Percentiles rank a stretch among this genome's conserved stretches.
Evolutionary conservation across 2,797 vertebrate genomes (phyloP).

Genomic region (Heterohyrax brucei): DNA sequence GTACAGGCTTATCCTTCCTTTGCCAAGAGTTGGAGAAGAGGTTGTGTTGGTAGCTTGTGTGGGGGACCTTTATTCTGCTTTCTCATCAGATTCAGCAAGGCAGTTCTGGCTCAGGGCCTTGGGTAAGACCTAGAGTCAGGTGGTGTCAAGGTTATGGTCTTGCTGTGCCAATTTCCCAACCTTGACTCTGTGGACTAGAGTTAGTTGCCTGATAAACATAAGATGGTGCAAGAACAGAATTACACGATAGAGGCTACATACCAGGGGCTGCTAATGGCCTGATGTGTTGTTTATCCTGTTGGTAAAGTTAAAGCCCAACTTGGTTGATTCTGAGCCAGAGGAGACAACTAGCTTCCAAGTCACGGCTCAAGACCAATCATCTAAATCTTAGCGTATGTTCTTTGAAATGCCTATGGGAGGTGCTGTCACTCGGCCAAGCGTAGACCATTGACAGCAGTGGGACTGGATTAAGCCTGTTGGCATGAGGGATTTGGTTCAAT

Average conservation of each 20-base stretch:
- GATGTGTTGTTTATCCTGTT: neutral
- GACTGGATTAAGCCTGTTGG: neutral
- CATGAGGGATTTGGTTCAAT: neutral
- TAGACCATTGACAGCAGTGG: neutral
- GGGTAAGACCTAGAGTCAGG: neutral
- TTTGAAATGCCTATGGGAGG: neutral
- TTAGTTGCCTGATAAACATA: neutral
- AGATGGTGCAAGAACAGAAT: neutral
- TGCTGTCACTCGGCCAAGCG: neutral
- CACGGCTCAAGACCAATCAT: neutral
- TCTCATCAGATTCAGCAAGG: neutral
- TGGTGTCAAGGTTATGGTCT: neutral
- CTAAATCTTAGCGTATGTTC: neutral
- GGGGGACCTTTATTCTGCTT: neutral
- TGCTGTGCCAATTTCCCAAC: neutral
- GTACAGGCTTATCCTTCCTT: neutral
- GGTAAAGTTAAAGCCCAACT: neutral
- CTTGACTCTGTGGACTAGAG: neutral
- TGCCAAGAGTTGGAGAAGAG: neutral
- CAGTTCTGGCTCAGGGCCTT: neutral
- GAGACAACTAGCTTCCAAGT: slow-evolving; percentile 2
- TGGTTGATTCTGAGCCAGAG: neutral
- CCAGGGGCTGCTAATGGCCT: neutral
- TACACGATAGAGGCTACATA: neutral
- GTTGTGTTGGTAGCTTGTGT: neutral